Evolutionary conservation across 2,797 vertebrate genomes (phyloP), one percentile per base, ranked within the genome.

Genomic region (Helicolenus hilgendorfi): DNA sequence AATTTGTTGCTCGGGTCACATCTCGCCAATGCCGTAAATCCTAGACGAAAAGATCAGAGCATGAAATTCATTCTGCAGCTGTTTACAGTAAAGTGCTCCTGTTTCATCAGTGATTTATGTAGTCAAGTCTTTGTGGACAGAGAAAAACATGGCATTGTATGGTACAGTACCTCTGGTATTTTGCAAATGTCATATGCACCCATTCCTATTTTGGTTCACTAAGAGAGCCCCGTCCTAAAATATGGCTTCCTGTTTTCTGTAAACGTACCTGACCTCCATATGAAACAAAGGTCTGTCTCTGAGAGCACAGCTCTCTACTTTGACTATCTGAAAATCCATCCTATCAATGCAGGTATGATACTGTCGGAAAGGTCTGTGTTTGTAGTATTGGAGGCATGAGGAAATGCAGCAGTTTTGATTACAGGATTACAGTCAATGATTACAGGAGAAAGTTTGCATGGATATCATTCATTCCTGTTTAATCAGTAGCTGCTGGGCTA

Each of bases 161-260:
- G 33, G 65, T 85, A 70, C 71, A 68, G 11, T 72, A 60, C 56
- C 65, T 77, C 24, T 87, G 79, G 68, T 86, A 84, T 91, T 81
- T 90, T 72, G 15, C 78, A 91, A 88, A 91, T 90, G 87, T 87
- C 70, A 72, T 76, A 89, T 86, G 60, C 58, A 77, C 65, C 35
- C 62, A 72, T 86, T 75, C n/a, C 86, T 90, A 83, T 91, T 93
- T 94, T 90, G 68, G 68, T 83, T 87, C 24, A 75, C 72, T 53
- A 29, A 64, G 26, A 83, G 27, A 84, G 53, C 41, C 36, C 4
- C 10, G 5, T 71, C 36, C 80, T 65, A 71, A 79, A 85, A 76
- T 81, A 68, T 74, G 58, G 91, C 83, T 94, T 94, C 77, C 77
- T 84, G 83, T 89, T 94, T 86, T 92, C 59, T 92, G 59, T 90